Percentiles rank a stretch among this genome's conserved stretches.
Evolutionary conservation across 2,113 vertebrate genomes (phyloP).

Genomic region (Salvelinus alpinus): DNA sequence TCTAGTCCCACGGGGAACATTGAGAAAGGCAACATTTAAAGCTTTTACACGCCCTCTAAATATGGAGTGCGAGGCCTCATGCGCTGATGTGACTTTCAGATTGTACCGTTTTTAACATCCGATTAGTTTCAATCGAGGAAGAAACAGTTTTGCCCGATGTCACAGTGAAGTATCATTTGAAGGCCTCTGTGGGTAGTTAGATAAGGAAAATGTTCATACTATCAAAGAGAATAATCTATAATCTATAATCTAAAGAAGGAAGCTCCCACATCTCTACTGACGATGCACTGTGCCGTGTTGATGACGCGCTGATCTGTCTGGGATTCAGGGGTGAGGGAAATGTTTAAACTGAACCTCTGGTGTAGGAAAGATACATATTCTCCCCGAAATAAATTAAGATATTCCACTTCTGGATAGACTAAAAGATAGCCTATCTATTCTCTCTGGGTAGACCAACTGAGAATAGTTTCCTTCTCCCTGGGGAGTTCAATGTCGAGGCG

Average conservation of each 20-base stretch:
- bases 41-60: neutral
- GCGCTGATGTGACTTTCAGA: slow-evolving; percentile 26
- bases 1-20: neutral
- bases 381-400: neutral
- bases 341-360: neutral
- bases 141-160: neutral
- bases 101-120: slow-evolving; percentile 17
- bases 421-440: too few relatives aligned
- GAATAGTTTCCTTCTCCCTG: too few relatives aligned
- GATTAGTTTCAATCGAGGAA: slow-evolving; percentile 1
- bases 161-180: slow-evolving; percentile 4
- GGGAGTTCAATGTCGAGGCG: neutral
- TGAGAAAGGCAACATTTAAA: neutral
- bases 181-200: neutral
- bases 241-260: slow-evolving; percentile 4
- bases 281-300: neutral
- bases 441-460: too few relatives aligned
- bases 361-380: neutral
- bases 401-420: neutral
- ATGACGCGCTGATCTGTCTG: neutral
- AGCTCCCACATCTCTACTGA: neutral
- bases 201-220: neutral
- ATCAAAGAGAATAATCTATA: neutral
- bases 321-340: neutral
- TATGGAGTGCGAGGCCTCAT: neutral